Conservation (phyloP, 2,797 vertebrate species). For the Enteromius fasciolatus region DNA sequence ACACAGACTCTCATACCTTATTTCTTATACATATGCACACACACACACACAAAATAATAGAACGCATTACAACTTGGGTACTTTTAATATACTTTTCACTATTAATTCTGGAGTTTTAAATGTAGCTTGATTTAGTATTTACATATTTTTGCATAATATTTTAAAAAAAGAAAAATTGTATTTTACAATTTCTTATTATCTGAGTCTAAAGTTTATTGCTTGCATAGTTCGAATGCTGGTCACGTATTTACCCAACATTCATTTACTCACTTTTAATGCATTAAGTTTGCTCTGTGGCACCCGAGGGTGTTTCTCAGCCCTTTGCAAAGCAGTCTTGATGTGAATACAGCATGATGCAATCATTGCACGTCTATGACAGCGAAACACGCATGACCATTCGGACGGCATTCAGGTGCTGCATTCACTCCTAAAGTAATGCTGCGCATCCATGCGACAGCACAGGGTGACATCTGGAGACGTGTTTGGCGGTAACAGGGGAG, state of each 20-base stretch:
- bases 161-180: background rate
- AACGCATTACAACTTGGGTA: no score
- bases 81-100: background rate
- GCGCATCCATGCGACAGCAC: background rate
- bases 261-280: slow-evolving; percentile 15
- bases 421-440: background rate
- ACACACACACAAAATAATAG: no score
- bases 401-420: background rate
- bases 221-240: background rate
- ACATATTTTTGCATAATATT: background rate
- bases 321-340: background rate
- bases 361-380: background rate
- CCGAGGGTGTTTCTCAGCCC: background rate
- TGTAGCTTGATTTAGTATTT: background rate
- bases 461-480: background rate
- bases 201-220: background rate
- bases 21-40: no score
- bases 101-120: background rate
- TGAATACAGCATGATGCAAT: slow-evolving; percentile 22
- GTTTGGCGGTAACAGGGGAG: slow-evolving; percentile 2
- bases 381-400: background rate
- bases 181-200: background rate
- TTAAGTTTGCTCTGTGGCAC: background rate
- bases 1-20: no score
- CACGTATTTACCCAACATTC: slow-evolving; percentile 12